Evolutionary conservation across 2,797 vertebrate genomes (phyloP), one percentile per base, ranked within the genome.

Genomic region (Nyctalus aviator): DNA sequence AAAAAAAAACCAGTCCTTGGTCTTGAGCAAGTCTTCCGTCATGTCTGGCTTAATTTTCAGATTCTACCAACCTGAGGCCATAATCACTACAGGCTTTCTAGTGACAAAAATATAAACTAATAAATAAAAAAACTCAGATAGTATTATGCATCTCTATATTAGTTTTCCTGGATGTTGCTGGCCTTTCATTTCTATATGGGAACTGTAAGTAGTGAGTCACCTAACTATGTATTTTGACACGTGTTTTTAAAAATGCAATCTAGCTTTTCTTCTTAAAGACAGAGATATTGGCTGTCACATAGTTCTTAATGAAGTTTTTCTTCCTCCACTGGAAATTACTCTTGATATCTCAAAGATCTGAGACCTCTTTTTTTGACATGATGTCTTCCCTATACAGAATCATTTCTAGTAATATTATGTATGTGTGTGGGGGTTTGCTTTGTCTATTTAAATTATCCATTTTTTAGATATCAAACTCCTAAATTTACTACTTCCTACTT

Each of bases 201-300:
- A 84, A 59, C 20, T 79, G 2, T 53, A 84, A 68, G 55, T 32
- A 73, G 10, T 94, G 21, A 59, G 41, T 78, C 15, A 77, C 17
- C 10, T 76, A 37, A 84, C 27, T 66, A 41, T n/a, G 27, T 93
- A 12, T 41, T 91, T 79, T 59, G 48, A 23, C 57, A 50, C 6
- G 23, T 82, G 7, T 83, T 87, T 95, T 91, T 32, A 48, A 76
- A 88, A 91, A 73, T 76, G 41, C 4, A 15, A 64, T 50, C 76
- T 84, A 57, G 73, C 35, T 73, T 86, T 75, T 69, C 30, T 44
- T 44, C 57, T 84, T 95, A 8, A 78, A 79, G 86, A 62, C 53
- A 18, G 27, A 57, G n/a, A 66, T 15, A 12, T 66, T 88, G 64
- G 17, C 9, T 62, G 57, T 21, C 32, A 53, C 6, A 18, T 41